Evolutionary conservation across 2,888 invertebrate genomes (phyloP), one percentile per base, ranked within the genome.

Genomic region (Amiota mariae): DNA sequence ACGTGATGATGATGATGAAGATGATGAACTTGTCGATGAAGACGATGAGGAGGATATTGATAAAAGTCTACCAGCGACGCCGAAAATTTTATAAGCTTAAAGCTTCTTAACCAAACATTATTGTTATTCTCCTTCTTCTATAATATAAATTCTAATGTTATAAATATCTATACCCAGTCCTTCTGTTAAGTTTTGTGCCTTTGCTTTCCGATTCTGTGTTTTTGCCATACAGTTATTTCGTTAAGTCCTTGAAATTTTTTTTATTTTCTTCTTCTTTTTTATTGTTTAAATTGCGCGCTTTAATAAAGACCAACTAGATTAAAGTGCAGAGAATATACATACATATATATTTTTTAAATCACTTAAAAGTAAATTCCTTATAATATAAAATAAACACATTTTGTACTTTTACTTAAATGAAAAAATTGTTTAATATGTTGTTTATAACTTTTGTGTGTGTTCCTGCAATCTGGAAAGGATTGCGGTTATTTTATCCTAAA

Each of bases 401-500:
- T 36, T 36, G 36, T 36, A 36, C 36, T 36, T 36, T 36, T 36
- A 36, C 36, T 36, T 36, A 36, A 36, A 36, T 36, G 36, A 36
- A 36, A 36, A 36, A 36, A 6, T 36, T 36, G 36, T 36, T 36
- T 6, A 36, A 36, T 36, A 36, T 36, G 1, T 36, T 36, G 36
- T 51, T 51, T 51, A 51, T 8, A 51, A 51, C n/a, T n/a, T 51
- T n/a, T 51, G 54, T 1, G 12, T 51, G 54, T 1, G 12, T n/a
- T n/a, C 3, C 12, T 51, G 8, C n/a, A 51, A 51, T n/a, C 54
- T 51, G 54, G 0, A 12, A 6, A 51, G 2, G 54, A 51, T 51
- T n/a, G n/a, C 54, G 13, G 0, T n/a, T 51, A 51, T 13, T 13
- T 51, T 51, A 59, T 12, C 47, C 79, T 90, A 93, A 84, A 96